Conservation (phyloP, 2,797 vertebrate genomes). For the Otus scops region DNA sequence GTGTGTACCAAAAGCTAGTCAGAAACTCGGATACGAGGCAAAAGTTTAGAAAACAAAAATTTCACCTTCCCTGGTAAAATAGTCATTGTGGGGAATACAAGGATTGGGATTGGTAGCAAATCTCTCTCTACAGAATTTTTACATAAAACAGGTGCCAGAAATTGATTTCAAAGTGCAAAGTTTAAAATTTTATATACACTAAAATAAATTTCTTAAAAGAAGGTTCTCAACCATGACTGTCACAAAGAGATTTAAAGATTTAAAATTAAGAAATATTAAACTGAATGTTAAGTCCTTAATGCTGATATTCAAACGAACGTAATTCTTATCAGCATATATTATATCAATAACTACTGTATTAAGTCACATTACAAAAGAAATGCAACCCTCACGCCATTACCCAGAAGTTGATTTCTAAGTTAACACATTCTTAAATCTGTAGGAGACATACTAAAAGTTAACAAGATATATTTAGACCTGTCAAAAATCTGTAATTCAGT, state of each 20-base stretch:
- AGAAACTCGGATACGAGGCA: neutral
- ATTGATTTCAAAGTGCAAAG: neutral
- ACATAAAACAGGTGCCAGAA: neutral
- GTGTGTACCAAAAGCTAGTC: neutral
- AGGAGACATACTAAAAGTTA: neutral
- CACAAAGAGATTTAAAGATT: neutral
- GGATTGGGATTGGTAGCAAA: neutral
- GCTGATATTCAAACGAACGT: neutral
- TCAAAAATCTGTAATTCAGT: neutral
- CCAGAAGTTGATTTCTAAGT: neutral
- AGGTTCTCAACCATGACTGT: neutral
- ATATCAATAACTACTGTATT: neutral
- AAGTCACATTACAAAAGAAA: neutral
- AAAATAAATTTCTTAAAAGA: neutral
- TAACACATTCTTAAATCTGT: neutral
- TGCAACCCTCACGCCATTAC: neutral
- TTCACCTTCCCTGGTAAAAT: neutral
- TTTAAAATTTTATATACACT: neutral
- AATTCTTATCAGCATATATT: neutral
- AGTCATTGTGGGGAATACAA: neutral
- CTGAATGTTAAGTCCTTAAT: neutral
- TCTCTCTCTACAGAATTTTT: neutral
- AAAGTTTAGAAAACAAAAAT: neutral
- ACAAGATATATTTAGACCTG: neutral
- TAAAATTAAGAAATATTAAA: neutral